phyloP scores from a whole-genome alignment of 2,113 vertebrate species.

The Stictonetta naevosa region DNA sequence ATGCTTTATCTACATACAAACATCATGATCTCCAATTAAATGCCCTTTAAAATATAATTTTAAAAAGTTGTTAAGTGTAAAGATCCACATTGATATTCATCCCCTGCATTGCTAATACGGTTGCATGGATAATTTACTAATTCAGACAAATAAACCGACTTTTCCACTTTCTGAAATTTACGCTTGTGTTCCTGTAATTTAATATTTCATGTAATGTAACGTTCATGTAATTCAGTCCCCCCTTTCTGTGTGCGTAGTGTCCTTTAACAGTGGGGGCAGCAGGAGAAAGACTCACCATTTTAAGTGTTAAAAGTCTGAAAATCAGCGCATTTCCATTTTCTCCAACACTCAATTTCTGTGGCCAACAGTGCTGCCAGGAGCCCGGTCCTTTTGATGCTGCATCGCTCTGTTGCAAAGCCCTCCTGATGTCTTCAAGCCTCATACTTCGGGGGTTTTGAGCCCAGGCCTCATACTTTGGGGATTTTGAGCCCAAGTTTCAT shows the following conservation, averaged over 20 bases:
- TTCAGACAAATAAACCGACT: neutral
- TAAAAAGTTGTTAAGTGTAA: neutral
- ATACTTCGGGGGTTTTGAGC: fast-evolving
- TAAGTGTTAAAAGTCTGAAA: neutral
- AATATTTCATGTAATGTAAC: neutral
- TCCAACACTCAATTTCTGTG: neutral
- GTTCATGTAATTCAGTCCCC: no score
- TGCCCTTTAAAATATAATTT: neutral
- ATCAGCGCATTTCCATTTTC: fast-evolving
- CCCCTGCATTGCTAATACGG: neutral
- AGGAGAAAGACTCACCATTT: neutral
- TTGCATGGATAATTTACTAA: neutral
- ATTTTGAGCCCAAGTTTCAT: no score
- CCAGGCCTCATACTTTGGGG: fast-evolving
- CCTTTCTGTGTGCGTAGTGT: neutral
- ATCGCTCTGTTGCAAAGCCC: neutral
- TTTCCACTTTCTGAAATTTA: neutral
- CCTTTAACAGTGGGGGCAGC: neutral
- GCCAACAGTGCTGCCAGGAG: neutral
- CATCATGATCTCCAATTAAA: neutral
- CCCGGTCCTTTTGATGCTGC: neutral
- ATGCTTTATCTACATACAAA: neutral
- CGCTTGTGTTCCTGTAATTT: neutral
- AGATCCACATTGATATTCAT: neutral
- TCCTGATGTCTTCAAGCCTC: no score